Evolutionary conservation across 2,888 invertebrate genomes (phyloP).

Genomic region (Electrophaes corylata): DNA sequence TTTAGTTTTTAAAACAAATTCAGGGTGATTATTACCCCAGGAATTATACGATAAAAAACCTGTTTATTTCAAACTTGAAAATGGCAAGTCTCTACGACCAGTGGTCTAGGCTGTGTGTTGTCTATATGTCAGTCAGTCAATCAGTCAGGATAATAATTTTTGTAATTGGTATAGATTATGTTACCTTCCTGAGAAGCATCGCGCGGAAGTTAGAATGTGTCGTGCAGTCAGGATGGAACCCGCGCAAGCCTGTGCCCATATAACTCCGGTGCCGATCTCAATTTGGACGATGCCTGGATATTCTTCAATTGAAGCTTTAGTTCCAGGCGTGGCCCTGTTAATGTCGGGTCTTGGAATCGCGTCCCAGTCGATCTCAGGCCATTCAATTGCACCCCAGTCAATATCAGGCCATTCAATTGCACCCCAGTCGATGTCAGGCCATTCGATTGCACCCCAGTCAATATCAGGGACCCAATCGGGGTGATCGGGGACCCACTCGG

Average conservation of each 20-base stretch:
- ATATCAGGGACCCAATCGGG: not conserved
- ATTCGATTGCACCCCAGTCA: not conserved
- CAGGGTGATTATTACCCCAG: too few relatives aligned
- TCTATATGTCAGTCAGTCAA: too few relatives aligned
- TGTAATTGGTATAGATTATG: too few relatives aligned
- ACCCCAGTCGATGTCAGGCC: not conserved
- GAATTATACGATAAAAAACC: too few relatives aligned
- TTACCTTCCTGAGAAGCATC: not conserved
- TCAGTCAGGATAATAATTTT: too few relatives aligned
- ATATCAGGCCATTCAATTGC: not conserved
- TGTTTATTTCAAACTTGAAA: too few relatives aligned
- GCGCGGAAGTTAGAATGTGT: not conserved
- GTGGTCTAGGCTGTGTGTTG: too few relatives aligned
- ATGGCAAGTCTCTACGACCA: too few relatives aligned
- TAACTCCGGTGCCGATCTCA: not conserved
- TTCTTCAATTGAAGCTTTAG: not conserved
- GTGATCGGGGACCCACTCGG: not conserved
- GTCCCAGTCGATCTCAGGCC: not conserved
- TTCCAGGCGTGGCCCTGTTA: not conserved
- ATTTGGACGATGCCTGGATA: not conserved
- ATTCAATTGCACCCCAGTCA: not conserved
- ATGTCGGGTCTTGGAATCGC: not conserved
- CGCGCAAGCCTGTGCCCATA: not conserved
- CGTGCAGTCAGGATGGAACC: not conserved
- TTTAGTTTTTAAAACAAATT: too few relatives aligned